A percentile compares a stretch with the other conserved stretches of the same genome.
Evolutionary conservation across 2,113 vertebrate genomes (phyloP).

Genomic region (Trogon surrucura): DNA sequence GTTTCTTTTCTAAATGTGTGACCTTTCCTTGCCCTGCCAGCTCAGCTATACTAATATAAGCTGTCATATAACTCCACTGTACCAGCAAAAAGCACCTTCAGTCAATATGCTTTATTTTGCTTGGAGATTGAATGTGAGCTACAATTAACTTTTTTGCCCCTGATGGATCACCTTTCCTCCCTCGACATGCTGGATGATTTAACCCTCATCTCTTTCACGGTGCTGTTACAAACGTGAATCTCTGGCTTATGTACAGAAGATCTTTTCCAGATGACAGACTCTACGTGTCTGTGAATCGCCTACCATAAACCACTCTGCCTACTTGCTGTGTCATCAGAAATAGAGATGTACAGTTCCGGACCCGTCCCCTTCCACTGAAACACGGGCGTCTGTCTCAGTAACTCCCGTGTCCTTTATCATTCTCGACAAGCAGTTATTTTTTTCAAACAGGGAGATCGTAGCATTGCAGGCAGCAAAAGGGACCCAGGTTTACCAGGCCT

Average conservation of each 20-base stretch:
- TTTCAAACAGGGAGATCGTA: slow-evolving; percentile 72
- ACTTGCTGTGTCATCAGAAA: background rate
- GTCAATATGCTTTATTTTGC: background rate
- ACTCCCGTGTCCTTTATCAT: background rate
- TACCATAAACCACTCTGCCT: background rate
- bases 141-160: background rate
- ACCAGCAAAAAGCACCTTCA: background rate
- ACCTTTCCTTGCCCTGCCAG: accelerated
- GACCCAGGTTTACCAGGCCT: slow-evolving; percentile 71
- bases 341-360: background rate
- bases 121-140: background rate
- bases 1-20: background rate
- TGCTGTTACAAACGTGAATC: accelerated
- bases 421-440: slow-evolving; percentile 70
- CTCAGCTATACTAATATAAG: background rate
- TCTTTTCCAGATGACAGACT: slow-evolving; percentile 15
- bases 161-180: background rate
- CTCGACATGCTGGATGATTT: background rate
- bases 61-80: accelerated
- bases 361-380: background rate
- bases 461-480: slow-evolving; percentile 60
- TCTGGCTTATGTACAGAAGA: background rate
- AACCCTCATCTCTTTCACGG: background rate
- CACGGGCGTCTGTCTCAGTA: background rate
- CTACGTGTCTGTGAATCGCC: background rate